Evolutionary conservation across 2,888 invertebrate genomes (phyloP), one percentile per base, ranked within the genome.

Genomic region (Leptinotarsa rubiginosa): DNA sequence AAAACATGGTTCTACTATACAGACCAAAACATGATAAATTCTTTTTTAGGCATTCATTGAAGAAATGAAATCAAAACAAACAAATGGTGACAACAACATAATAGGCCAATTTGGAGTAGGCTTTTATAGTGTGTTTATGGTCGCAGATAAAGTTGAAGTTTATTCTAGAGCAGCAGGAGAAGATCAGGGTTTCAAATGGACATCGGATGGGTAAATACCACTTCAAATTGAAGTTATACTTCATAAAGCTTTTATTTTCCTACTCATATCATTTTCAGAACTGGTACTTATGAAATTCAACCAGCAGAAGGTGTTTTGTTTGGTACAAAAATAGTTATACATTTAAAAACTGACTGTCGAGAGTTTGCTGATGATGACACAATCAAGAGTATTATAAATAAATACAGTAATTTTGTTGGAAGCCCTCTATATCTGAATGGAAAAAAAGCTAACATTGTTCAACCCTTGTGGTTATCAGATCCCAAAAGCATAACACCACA

Each of bases 61-160:
- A 85, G 92, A 97, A 86, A 88, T 97, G 41, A 93, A 95, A 85
- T 90, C 92, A 68, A 91, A 93, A 81, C 83, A 85, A 73, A 90
- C 91, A 59, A 88, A 90, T 4, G 89, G 90, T 2, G 92, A 92
- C 15, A 92, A 91, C 79, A 93, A 94, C 77, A 97, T 98, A 70
- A 97, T 98, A 86, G 97, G 98, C 4, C 98, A 99, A 87, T 99
- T 99, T 90, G 99, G 98, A 80, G 99, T 99, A 20, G 99, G 98
- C 1, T 99, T 99, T 88, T 99, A 99, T 87, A 98, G 98, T 16
- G 94, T 95, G 0, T 99, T 99, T 86, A 98, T 99, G 96, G 98
- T 98, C 3, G 97, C 97, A 25, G 95, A 97, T 82, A 94, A 93
- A 85, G 97, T 99, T 41, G 97, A 97, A 84, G 98, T 98, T 0